Evolutionary conservation across 2,113 vertebrate species (phyloP), one percentile per base, ranked within the genome.

Genomic region (Lophochroa leadbeateri): DNA sequence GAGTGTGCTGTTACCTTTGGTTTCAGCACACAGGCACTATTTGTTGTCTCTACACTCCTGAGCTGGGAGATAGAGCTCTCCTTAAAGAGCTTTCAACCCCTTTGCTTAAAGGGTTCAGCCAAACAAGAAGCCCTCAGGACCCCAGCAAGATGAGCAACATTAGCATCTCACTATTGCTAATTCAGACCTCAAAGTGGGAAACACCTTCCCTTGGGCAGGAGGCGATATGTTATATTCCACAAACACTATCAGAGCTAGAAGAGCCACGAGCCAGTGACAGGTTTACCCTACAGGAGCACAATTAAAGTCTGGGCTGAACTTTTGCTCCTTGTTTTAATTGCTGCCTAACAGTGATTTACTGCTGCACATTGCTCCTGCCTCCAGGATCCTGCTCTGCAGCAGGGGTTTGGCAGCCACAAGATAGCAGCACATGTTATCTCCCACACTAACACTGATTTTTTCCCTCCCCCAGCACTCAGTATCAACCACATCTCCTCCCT

Each of bases 1-100:
- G 3, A 33, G n/a, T 0, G 1, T 8, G 2, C 19, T 10, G 11
- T 74, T 41, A 7, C 17, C 1, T n/a, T 84, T 95, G n/a, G 43
- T 10, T 79, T 58, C 1, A 0, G 52, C 35, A 76, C 3, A 0
- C 1, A 4, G 35, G 21, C 1, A 2, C 6, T 1, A 2, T 65
- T 85, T 72, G 37, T 33, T 70, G 21, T 53, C 71, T 33, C 21
- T 18, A 72, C 35, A 33, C 31, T 11, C 18, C 17, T 74, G 47
- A 71, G 25, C 44, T 64, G 13, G 25, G 31, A 84, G 15, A 47
- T 18, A 78, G 35, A 14, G 18, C 46, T 85, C 24, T 49, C 55
- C 46, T 20, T 14, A 57, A 61, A 13, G 65, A 27, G 8, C 29
- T 47, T 70, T 4, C 75, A 60, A 4, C 13, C 44, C 13, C n/a